These are phyloP conservation scores for Apamea crenata DNA, from an alignment of 2,888 invertebrate species.

Conservation along the genomic window DNA sequence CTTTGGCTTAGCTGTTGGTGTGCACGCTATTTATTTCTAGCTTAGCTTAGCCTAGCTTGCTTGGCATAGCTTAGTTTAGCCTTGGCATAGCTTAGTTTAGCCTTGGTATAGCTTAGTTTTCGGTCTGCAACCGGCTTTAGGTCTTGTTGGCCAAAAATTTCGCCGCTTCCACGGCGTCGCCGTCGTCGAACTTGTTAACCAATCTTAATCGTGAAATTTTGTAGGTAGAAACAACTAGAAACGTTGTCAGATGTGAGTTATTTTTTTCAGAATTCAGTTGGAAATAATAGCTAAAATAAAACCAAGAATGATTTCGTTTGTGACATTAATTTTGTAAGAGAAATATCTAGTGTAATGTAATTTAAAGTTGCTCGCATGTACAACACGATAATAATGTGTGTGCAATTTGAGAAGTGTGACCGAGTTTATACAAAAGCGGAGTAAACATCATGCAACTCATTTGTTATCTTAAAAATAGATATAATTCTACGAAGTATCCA, in stretches of 20 bases:
- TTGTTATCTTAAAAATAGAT: constrained; percentile 34
- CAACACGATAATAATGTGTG: constrained; percentile 5
- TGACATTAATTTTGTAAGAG: background rate
- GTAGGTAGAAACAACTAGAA: background rate
- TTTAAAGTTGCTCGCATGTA: constrained; percentile 10
- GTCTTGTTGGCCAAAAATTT: background rate
- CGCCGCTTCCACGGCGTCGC: background rate
- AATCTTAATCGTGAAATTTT: background rate
- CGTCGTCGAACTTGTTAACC: background rate
- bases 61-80: too few species aligned
- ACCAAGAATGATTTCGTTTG: background rate
- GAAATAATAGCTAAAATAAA: background rate
- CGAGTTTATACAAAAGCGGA: constrained; percentile 33
- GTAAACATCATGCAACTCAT: constrained; percentile 41
- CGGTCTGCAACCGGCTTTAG: too few species aligned
- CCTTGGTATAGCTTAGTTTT: too few species aligned
- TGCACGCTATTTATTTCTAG: too few species aligned
- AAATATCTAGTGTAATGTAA: constrained; percentile 17
- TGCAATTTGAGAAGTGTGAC: constrained; percentile 43
- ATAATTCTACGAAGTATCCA: background rate
- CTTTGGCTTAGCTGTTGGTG: too few species aligned
- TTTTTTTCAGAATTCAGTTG: background rate
- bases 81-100: too few species aligned
- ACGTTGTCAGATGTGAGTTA: background rate
- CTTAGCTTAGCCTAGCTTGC: too few species aligned